Evolutionary conservation across 2,113 vertebrate genomes (phyloP), one percentile per base, ranked within the genome.

Genomic region (Talpa occidentalis): DNA sequence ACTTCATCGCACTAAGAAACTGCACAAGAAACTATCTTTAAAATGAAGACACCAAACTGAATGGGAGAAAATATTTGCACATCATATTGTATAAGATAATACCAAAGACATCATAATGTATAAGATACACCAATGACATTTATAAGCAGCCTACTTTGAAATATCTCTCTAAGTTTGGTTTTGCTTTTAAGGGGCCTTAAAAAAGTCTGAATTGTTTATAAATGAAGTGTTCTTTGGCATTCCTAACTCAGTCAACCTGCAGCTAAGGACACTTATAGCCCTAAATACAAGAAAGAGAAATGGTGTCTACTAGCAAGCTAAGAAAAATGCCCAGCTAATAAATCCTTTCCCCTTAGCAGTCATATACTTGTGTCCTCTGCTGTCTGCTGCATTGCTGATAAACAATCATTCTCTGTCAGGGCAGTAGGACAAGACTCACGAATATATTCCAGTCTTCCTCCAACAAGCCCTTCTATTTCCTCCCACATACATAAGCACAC

Each of bases 171-270:
- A 96, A 90, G 40, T 35, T 54, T 81, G 10, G 1, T 62, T 59
- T 96, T 88, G 42, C 47, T 91, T 56, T 91, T 59, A 94, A 70
- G 7, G 72, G 1, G 66, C n/a, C 88, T 42, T 72, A 81, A 78
- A 24, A 74, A 22, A 72, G 37, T 88, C 3, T 81, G 40, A 76
- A 44, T 56, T 26, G 42, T 32, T 64, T 64, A 82, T 70, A 94
- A 79, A 90, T 60, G 24, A 85, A 88, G 19, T 64, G 35, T 19
- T 64, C 44, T 73, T 62, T 85, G 10, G 9, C 22, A 87, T 64
- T 90, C 40, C 30, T 24, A 8, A 24, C 10, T 24, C 17, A 49
- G 22, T 79, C n/a, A 81, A 28, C 12, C 26, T 30, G 82, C 94
- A 88, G 16, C 16, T 62, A 85, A 78, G 66, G 35, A 72, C 6